Conservation (phyloP, 1,140 invertebrate species). For the Euschistus heros region DNA sequence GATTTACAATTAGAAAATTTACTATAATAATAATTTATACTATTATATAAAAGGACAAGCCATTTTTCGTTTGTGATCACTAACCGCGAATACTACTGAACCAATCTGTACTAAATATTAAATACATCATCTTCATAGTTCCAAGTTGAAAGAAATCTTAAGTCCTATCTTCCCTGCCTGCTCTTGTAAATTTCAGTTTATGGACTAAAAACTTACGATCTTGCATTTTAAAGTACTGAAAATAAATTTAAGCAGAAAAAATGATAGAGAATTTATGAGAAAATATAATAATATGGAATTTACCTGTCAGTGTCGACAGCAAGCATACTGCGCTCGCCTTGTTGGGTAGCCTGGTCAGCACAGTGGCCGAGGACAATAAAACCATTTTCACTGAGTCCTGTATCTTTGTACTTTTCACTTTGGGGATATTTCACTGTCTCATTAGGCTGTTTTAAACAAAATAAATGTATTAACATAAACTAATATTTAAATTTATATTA, state of each 20-base stretch:
- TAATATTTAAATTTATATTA: not conserved
- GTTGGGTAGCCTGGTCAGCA: conserved; percentile 76
- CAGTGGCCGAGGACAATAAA: conserved; percentile 76
- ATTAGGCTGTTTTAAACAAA: conserved; percentile 36
- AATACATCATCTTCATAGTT: too few relatives aligned
- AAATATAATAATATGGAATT: too few relatives aligned
- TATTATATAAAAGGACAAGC: too few relatives aligned
- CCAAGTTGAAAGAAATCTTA: too few relatives aligned
- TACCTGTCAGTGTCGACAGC: conserved; percentile 75
- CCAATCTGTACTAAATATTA: too few relatives aligned
- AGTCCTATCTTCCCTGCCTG: conserved; percentile 6
- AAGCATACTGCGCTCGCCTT: conserved; percentile 72
- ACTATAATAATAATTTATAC: too few relatives aligned
- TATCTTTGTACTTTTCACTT: conserved; percentile 44
- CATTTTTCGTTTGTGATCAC: too few relatives aligned
- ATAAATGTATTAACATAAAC: not conserved
- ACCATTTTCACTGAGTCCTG: conserved; percentile 44
- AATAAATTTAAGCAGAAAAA: not conserved
- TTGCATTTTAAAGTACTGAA: not conserved
- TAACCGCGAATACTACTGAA: too few relatives aligned
- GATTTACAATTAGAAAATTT: too few relatives aligned
- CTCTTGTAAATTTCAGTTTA: not conserved
- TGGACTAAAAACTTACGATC: not conserved
- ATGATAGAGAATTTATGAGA: too few relatives aligned
- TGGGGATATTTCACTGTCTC: conserved; percentile 60